phyloP scores from a whole-genome alignment of 2,797 vertebrate species.

The Echiichthys vipera region DNA sequence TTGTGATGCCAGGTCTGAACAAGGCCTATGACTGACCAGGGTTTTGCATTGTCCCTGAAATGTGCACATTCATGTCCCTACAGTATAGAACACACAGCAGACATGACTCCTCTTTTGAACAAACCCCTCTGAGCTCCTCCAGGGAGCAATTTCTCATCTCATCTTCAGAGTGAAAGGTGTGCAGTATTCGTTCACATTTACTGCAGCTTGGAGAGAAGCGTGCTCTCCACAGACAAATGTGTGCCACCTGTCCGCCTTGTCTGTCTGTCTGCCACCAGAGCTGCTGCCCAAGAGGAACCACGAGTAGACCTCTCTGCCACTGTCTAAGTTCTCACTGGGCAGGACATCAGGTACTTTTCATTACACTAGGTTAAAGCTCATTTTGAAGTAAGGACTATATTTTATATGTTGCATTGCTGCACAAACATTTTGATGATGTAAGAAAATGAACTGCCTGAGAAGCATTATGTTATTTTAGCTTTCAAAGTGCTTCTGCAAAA shows the following conservation, averaged over 20 bases:
- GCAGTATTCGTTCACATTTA: slow-evolving; percentile 70
- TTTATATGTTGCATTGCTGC: not conserved
- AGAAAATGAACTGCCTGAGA: not conserved
- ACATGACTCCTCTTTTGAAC: slow-evolving; percentile 12
- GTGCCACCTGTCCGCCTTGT: slow-evolving; percentile 71
- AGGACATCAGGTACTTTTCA: slow-evolving; percentile 1
- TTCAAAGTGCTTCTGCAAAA: slow-evolving; percentile 6
- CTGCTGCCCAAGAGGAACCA: slow-evolving; percentile 44
- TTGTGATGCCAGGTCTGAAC: too few relatives aligned
- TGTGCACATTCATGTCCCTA: not conserved
- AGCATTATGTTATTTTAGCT: slow-evolving; percentile 21
- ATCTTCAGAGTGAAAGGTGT: slow-evolving; percentile 64
- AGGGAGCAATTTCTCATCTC: slow-evolving; percentile 54
- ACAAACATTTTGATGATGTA: slow-evolving; percentile 6
- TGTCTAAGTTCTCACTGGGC: slow-evolving; percentile 40
- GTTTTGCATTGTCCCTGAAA: not conserved
- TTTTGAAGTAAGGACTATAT: slow-evolving; percentile 6
- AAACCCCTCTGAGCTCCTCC: slow-evolving; percentile 5
- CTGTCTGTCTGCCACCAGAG: slow-evolving; percentile 54
- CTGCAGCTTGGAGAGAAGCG: slow-evolving; percentile 46
- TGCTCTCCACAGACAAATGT: slow-evolving; percentile 60
- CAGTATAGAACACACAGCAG: not conserved
- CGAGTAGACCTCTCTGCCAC: slow-evolving; percentile 37
- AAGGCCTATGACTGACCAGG: not conserved
- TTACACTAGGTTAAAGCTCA: not conserved